Evolutionary conservation across 2,113 vertebrate species (phyloP), one percentile per base, ranked within the genome.

Genomic region (Manacus vitellinus): DNA sequence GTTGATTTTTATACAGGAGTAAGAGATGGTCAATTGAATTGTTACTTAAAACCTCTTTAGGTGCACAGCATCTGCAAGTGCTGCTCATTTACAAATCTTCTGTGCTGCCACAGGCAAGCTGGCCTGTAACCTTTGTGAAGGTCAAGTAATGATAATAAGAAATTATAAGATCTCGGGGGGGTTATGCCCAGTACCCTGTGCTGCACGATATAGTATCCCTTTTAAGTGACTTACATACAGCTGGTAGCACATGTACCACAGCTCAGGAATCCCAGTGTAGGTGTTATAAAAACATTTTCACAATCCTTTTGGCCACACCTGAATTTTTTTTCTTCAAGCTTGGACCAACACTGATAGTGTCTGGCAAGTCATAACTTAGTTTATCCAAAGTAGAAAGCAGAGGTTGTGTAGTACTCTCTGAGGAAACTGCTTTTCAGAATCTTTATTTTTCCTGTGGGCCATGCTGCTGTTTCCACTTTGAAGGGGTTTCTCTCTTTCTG

Each of bases 151-250:
- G n/a, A 31, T 51, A 46, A n/a, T 19, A 49, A 78, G 33, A 88
- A 90, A 52, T 68, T 2, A 3, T 1, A 55, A 63, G 56, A n/a
- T 61, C 55, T 89, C 18, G 2, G 0, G 8, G 9, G 2, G 0
- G 24, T 72, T 52, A 24, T 41, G 31, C 30, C 39, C 66, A 67
- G 33, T 46, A 55, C 15, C 18, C 28, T 1, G 3, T 61, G 24
- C 58, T 88, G 76, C 46, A 18, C 0, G 0, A 20, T 14, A 43
- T 49, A 79, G 2, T 39, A 37, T 61, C 19, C 19, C 35, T 65
- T 91, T 5, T 11, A 56, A 83, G 47, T 43, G 12, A 18, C 51
- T 65, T 61, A 27, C 47, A 19, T 47, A 33, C 10, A 75, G 58
- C 33, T 86, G 72, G 23, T 79, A 44, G 52, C 54, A 63, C 12